These are phyloP conservation scores for Porites rus DNA, from an alignment of 92 coral and sea anemone genomes.

Conservation along the genomic window DNA sequence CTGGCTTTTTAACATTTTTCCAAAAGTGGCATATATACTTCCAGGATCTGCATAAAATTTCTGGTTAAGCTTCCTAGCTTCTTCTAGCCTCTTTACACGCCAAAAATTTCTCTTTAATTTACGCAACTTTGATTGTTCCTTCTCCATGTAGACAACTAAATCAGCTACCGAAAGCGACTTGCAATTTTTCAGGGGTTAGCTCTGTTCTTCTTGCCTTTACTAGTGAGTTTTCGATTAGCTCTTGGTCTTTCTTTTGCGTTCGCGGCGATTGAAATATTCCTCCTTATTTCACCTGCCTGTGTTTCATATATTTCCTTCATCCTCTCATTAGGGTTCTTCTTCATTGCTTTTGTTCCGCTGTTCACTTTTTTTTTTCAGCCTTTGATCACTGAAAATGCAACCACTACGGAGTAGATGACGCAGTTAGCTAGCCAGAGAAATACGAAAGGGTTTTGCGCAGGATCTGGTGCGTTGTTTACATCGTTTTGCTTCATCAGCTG, in stretches of 20 bases:
- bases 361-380: slow-evolving; percentile 33
- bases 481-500: neutral
- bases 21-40: too few relatives aligned
- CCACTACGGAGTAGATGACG: too few relatives aligned
- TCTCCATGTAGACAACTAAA: slow-evolving; percentile 1
- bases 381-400: neutral
- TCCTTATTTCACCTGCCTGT: slow-evolving; percentile 6
- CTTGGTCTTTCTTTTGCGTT: too few relatives aligned
- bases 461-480: slow-evolving; percentile 23
- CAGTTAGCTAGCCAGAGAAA: slow-evolving; percentile 19
- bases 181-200: slow-evolving; percentile 9
- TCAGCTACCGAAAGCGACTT: slow-evolving; percentile 36
- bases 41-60: too few relatives aligned
- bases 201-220: slow-evolving; percentile 1
- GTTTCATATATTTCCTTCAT: slow-evolving; percentile 32
- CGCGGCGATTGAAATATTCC: slow-evolving; percentile 16
- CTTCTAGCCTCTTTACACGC: too few relatives aligned
- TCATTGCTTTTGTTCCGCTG: slow-evolving; percentile 9
- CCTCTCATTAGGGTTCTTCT: neutral
- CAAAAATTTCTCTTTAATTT: too few relatives aligned
- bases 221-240: too few relatives aligned
- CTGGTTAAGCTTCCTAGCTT: too few relatives aligned
- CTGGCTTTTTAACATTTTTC: too few relatives aligned
- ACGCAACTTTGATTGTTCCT: too few relatives aligned
- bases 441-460: slow-evolving; percentile 17